These are phyloP conservation scores for Kryphioiulus occultus DNA, from an alignment of 2,888 invertebrate genomes.

Conservation along the genomic window DNA sequence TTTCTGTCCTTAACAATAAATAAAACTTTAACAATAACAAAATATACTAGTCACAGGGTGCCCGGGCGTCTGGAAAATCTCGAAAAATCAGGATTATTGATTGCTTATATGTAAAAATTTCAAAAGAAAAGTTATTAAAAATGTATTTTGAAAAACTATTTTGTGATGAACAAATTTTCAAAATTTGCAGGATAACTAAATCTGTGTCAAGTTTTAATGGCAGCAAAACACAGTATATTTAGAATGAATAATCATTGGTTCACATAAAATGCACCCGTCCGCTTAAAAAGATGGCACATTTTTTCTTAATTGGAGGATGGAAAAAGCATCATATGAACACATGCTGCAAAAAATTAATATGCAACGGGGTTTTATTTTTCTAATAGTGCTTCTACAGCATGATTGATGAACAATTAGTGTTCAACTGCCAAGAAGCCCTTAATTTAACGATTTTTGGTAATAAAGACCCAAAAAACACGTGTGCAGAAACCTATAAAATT, in stretches of 20 bases:
- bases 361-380: not conserved
- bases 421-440: not conserved
- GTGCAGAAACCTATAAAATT: not conserved
- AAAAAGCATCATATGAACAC: not conserved
- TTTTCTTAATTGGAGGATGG: not conserved
- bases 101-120: no score
- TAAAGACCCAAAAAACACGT: not conserved
- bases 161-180: no score
- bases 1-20: no score
- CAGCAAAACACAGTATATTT: not conserved
- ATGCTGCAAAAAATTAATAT: not conserved
- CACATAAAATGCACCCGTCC: not conserved
- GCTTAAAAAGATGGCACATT: not conserved
- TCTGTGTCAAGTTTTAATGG: not conserved
- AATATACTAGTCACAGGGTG: no score
- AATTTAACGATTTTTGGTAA: constrained; percentile 23
- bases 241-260: not conserved
- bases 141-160: no score
- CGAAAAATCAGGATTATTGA: no score
- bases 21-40: no score
- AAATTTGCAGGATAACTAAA: no score
- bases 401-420: constrained; percentile 16
- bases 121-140: no score
- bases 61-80: no score
- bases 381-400: not conserved